phyloP scores from a whole-genome alignment of 2,797 vertebrate genomes.

The Trachops cirrhosus region DNA sequence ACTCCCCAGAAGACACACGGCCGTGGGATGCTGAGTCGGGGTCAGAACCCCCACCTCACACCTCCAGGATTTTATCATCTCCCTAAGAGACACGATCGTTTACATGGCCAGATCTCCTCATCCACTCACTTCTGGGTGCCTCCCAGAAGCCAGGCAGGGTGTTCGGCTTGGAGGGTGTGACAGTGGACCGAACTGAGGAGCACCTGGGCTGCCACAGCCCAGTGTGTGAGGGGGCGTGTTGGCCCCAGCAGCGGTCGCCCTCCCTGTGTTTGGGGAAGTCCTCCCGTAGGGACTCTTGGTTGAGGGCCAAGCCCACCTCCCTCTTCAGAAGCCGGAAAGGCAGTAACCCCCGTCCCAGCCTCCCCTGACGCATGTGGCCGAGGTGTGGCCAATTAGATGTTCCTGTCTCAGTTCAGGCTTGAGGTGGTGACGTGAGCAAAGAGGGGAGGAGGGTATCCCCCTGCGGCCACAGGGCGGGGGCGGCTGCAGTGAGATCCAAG shows the following conservation, averaged over 20 bases:
- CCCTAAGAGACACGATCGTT: not conserved
- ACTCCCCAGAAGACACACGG: not conserved
- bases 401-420: not conserved
- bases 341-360: not conserved
- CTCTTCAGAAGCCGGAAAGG: not conserved
- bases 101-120: not conserved
- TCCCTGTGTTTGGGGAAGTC: not conserved
- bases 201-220: not conserved
- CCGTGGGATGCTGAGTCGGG: not conserved
- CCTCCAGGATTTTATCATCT: not conserved
- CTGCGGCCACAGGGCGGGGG: not conserved
- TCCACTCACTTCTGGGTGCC: not conserved
- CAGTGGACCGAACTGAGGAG: not conserved
- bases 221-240: not conserved
- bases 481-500: accelerated
- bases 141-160: not conserved
- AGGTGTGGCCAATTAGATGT: not conserved
- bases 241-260: too few species aligned
- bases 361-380: not conserved
- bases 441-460: not conserved
- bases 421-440: not conserved
- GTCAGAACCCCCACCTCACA: not conserved
- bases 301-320: not conserved
- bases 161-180: not conserved
- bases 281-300: accelerated